Base-by-base conservation (phyloP, 2,113 vertebrate species). In the Cochlearius cochlearius region DNA sequence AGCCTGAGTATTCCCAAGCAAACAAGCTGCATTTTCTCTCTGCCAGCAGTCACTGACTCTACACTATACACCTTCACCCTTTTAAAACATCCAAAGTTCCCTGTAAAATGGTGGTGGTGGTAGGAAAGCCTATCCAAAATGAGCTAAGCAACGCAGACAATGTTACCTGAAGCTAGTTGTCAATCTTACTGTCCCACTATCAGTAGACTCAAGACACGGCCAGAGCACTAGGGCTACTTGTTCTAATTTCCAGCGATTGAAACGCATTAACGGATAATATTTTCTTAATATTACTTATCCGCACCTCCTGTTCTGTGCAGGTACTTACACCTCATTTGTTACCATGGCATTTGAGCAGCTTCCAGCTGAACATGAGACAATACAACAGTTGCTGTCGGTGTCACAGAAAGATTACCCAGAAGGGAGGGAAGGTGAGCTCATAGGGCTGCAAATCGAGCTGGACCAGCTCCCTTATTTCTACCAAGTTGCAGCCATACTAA, bases 321-420 rank as follows among this genome's bases (percentile, higher is more conserved):
- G 94, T 96, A 76, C 93, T 96, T 94, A 94, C 25, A 76, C 71
- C 93, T 97, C 90, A 91, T 94, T 90, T 88, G 92, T 97, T 95
- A 95, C 96, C 96, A 96, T 93, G 92, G 87, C 81, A 91, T 49
- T 50, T 88, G 96, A 96, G 94, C 87, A 85, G 94, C 96, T 97
- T 94, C 89, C 83, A 86, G 86, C 91, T 67, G 84, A 87, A 94
- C 25, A 4, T 6, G 22, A 72, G 45, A 83, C 76, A 94, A 87
- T 50, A 68, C 62, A 73, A 55, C 47, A 72, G 77, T 38, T 59
- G 91, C 91, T 72, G 83, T 12, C 50, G 86, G 74, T 95, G 93
- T 71, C 73, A 89, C 72, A 39, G 55, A 45, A 69, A 73, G 88
- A 86, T 78, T 63, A 74, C 41, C 10, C 50, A 64, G 52, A 30